These are phyloP conservation scores for Prietella phreatophila DNA, from an alignment of 2,113 vertebrate species.

Conservation along the genomic window DNA sequence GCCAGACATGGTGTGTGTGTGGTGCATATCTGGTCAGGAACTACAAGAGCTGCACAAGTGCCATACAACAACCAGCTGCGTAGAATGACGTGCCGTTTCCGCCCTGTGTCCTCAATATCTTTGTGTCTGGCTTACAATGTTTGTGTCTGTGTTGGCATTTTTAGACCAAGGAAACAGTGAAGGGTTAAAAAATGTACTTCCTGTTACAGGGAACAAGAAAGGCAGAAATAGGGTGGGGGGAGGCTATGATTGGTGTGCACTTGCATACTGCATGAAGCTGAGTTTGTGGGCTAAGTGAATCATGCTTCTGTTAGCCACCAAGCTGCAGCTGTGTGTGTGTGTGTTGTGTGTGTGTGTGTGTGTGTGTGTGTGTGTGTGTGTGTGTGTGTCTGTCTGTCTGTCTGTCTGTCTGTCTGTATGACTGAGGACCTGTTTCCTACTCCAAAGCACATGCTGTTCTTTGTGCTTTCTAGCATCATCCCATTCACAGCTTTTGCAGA, in stretches of 20 bases:
- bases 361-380: conserved; percentile 14
- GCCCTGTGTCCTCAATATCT: background rate
- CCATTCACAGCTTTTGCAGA: conserved; percentile 57
- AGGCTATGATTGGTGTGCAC: background rate
- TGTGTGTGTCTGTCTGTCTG: background rate
- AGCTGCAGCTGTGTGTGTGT: conserved; percentile 46
- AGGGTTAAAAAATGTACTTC: background rate
- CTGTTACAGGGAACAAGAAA: background rate
- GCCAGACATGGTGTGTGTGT: background rate
- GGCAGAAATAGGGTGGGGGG: background rate
- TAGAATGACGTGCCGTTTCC: background rate
- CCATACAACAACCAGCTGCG: background rate
- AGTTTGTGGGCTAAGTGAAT: conserved; percentile 20
- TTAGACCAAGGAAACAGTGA: background rate
- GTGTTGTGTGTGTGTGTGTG: conserved; percentile 37
- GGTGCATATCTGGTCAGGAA: background rate
- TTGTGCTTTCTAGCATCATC: conserved; percentile 56
- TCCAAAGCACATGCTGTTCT: conserved; percentile 63
- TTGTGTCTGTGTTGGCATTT: background rate
- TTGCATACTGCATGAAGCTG: conserved; percentile 25
- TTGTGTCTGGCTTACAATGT: background rate
- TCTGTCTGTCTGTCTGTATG: background rate
- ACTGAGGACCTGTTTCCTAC: conserved; percentile 48
- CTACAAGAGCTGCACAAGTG: background rate
- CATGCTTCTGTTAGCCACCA: conserved; percentile 40